phyloP scores from a whole-genome alignment of 2,113 vertebrate genomes.

The Rhegmatorhina hoffmannsi region DNA sequence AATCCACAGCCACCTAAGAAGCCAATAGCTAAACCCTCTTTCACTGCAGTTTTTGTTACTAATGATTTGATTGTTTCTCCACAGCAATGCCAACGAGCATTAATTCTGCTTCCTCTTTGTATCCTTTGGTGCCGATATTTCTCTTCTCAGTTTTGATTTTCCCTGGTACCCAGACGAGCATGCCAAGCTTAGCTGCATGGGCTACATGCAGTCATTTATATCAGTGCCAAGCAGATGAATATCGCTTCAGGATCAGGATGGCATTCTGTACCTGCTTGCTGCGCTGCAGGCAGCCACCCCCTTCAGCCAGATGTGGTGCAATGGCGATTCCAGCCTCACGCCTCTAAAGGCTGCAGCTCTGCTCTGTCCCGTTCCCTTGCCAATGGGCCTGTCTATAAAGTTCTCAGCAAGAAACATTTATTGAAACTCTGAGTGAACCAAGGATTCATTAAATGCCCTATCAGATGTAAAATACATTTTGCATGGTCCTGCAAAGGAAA shows the following conservation, averaged over 20 bases:
- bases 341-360: not conserved
- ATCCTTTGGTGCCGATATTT: not conserved
- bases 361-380: not conserved
- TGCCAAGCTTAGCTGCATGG: not conserved
- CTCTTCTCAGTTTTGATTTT: not conserved
- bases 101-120: not conserved
- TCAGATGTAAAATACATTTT: slow-evolving; percentile 36
- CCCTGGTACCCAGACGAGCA: not conserved
- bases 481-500: not conserved
- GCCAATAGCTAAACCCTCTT: slow-evolving; percentile 20
- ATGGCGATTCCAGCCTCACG: not conserved
- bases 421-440: not conserved
- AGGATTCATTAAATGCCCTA: not conserved
- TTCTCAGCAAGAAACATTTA: not conserved
- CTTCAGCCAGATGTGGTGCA: not conserved
- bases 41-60: not conserved
- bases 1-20: not conserved
- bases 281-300: not conserved
- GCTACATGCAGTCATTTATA: not conserved
- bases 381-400: not conserved
- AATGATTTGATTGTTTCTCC: not conserved
- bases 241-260: not conserved
- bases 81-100: not conserved
- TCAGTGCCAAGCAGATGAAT: not conserved
- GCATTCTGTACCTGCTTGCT: not conserved